phyloP scores from a whole-genome alignment of 2,888 invertebrate genomes.

The Sminthurides aquaticus region DNA sequence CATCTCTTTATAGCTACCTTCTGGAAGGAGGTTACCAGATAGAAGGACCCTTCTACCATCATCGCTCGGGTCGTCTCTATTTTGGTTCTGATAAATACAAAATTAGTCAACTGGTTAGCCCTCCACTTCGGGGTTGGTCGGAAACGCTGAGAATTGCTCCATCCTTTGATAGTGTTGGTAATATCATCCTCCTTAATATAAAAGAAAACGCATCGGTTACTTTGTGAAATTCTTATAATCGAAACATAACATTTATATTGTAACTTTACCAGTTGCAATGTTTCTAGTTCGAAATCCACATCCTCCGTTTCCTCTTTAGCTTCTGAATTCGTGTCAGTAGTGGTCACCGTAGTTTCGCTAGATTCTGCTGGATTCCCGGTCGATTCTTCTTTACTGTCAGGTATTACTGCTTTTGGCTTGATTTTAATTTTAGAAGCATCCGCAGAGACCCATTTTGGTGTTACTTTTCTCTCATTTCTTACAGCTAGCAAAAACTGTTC shows the following conservation, averaged over 20 bases:
- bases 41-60: conserved; percentile 16
- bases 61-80: conserved; percentile 14
- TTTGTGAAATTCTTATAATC: no score
- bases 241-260: neutral
- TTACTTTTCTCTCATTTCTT: conserved; percentile 27
- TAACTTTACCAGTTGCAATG: conserved; percentile 1
- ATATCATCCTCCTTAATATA: neutral
- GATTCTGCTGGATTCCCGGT: neutral
- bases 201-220: no score
- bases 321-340: neutral
- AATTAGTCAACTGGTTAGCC: conserved; percentile 14
- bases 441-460: conserved; percentile 32
- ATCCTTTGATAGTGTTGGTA: neutral
- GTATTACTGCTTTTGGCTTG: neutral
- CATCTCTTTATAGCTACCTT: no score
- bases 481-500: conserved; percentile 38
- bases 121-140: conserved; percentile 21
- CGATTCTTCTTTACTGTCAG: no score
- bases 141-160: conserved; percentile 4
- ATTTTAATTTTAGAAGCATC: conserved; percentile 16
- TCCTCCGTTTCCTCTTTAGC: neutral
- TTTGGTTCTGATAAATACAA: conserved; percentile 19
- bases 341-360: neutral
- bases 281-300: neutral
- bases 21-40: neutral